Base-by-base conservation (phyloP, 1,140 invertebrate genomes). In the Carcinoscorpius rotundicauda region DNA sequence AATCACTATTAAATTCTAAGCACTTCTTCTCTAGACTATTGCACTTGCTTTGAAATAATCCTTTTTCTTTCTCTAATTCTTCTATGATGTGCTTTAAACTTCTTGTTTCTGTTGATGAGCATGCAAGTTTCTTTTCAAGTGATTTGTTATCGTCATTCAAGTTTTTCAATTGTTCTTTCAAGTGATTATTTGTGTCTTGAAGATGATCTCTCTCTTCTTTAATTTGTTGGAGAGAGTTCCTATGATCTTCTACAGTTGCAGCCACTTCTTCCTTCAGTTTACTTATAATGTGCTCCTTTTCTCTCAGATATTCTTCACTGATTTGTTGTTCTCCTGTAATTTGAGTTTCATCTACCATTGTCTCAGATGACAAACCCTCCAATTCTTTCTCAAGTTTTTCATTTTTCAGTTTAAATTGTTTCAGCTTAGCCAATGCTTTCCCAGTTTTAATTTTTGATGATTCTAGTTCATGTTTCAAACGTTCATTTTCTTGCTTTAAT, bases 381-480 rank as follows among this genome's bases (percentile, higher is more conserved):
- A 55, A 6, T 55, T 55, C 6, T 8, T 8, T 55, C 6, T 6
- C n/a, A 8, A 55, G 53, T 55, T 55, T 55, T 8, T 55, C 53
- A n/a, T 55, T 55, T 55, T 55, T 55, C 53, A 8, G 6, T 55
- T 55, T 55, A n/a, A 55, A 55, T 55, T 55, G 53, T 55, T 55
- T 55, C 53, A 55, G n/a, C n/a, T 55, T 55, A 6, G n/a, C 6
- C 53, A 55, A 55, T n/a, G n/a, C n/a, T 55, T 55, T 55, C 1
- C 53, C 53, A 6, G n/a, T 55, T 55, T 55, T 55, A 6, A n/a
- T 55, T 55, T 55, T 55, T 8, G 6, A 8, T 55, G 6, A 8
- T 1, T 55, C 53, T 55, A 55, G n/a, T 3, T 55, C 53, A 55
- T 6, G 6, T n/a, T 55, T 55, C n/a, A 55, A 55, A 55, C n/a